Conservation (phyloP, 2,888 invertebrate genomes). For the Phlogophora meticulosa region DNA sequence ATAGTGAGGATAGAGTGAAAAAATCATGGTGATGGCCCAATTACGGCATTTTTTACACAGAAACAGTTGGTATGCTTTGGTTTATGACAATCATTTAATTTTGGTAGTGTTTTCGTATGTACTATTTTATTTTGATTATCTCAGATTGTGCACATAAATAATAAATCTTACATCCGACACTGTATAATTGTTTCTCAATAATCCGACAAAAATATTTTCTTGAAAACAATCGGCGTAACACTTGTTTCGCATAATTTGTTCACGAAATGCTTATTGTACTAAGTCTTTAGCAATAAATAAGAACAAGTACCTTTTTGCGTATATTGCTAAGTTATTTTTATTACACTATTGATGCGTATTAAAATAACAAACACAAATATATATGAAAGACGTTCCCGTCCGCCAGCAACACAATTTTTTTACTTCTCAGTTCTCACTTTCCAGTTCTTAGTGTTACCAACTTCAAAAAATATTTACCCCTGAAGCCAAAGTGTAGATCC, state of each 20-base stretch:
- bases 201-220: constrained; percentile 6
- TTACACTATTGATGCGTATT: not conserved
- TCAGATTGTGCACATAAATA: not conserved
- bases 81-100: constrained; percentile 7
- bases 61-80: not conserved
- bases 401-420: constrained; percentile 6
- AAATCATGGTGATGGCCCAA: constrained; percentile 24
- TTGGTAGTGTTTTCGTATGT: not conserved
- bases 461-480: too few species aligned
- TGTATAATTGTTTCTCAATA: not conserved
- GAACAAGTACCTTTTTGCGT: constrained; percentile 31
- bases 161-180: not conserved
- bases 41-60: not conserved
- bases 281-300: not conserved
- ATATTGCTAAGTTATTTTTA: not conserved
- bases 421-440: constrained; percentile 15
- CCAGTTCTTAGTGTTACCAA: too few species aligned
- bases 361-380: constrained; percentile 17
- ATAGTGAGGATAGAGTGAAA: too few species aligned
- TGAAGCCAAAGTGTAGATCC: too few species aligned
- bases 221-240: not conserved
- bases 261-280: not conserved
- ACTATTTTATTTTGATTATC: not conserved
- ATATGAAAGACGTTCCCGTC: not conserved
- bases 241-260: constrained; percentile 18